phyloP scores from a whole-genome alignment of 2,797 vertebrate genomes.

The Tadarida brasiliensis region DNA sequence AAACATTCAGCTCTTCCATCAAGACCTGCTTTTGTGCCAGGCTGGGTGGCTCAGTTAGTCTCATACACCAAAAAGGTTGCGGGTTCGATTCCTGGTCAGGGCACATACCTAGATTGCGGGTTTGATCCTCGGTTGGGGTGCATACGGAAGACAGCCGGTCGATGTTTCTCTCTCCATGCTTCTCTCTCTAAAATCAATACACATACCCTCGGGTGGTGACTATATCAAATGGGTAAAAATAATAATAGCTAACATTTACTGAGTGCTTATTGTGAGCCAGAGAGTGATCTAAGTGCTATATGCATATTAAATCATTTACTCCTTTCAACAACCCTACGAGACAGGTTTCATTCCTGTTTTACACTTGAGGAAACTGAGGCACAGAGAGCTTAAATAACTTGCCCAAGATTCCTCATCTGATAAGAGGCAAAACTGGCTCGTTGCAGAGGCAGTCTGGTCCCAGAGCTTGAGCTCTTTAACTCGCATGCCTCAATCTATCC shows the following conservation, averaged over 20 bases:
- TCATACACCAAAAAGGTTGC: not conserved
- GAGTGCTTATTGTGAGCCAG: not conserved
- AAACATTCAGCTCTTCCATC: not conserved
- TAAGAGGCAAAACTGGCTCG: not conserved
- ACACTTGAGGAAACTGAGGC: constrained; percentile 36
- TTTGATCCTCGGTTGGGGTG: not conserved
- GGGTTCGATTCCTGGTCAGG: not conserved
- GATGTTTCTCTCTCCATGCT: not conserved
- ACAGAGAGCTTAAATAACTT: constrained; percentile 23
- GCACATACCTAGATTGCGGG: not conserved
- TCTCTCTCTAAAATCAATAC: not conserved
- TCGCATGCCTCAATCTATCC: not conserved
- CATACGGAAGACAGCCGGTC: not conserved
- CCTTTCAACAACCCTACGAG: not conserved
- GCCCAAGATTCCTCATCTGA: not conserved
- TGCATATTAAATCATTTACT: not conserved
- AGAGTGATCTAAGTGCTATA: not conserved
- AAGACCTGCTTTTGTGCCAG: not conserved
- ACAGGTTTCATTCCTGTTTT: constrained; percentile 38
- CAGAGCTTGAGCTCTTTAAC: not conserved
- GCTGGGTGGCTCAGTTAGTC: not conserved
- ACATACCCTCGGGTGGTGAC: not conserved
- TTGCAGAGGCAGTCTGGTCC: not conserved
- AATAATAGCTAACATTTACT: not conserved
- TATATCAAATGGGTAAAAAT: not conserved